Base-by-base conservation (phyloP, 2,888 invertebrate species). In the Micoletzkya japonica region DNA sequence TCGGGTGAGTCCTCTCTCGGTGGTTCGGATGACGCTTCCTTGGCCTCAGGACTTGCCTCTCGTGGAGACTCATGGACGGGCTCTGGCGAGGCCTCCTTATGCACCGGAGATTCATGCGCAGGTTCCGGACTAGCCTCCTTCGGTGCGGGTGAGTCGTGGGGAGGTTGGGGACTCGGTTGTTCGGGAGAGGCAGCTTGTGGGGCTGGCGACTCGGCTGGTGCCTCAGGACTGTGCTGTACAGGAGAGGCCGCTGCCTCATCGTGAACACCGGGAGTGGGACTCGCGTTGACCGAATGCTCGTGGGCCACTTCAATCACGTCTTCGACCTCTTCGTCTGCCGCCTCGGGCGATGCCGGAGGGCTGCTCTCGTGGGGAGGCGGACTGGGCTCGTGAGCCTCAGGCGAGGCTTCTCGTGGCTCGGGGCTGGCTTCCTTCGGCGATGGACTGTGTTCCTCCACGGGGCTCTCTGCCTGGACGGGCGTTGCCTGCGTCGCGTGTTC, bases 71-170 rank as follows among this genome's bases (percentile, higher is more conserved):
- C 39, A 20, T 39, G 28, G 1, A n/a, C 2, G 32, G 61, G 61
- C n/a, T 61, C 61, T 2, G 61, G 61, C 2, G 44, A 3, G 32
- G 44, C 20, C 14, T 60, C 59, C 39, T 60, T 60, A n/a, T 17
- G 52, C 24, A n/a, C 52, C 10, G 56, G 28, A 7, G 56, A 10
- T 20, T 37, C 59, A 17, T 26, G 37, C 4, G 3, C 26, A 20
- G 61, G 61, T 24, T 61, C 61, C 1, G 61, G 61, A 30, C 44
- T 49, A n/a, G 52, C 20, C 52, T 52, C 52, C n/a, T n/a, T 52
- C 52, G 14, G 20, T 6, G 24, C 17, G 6, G 4, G 20, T 14
- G 58, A 28, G 26, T 60, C 60, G 20, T 32, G 10, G 44, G 44
- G 14, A 10, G 10, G 14, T 44, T 44, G 14, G 44, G 20, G 10